Conservation (phyloP, 2,888 invertebrate genomes). For the Synanthedon myopaeformis region DNA sequence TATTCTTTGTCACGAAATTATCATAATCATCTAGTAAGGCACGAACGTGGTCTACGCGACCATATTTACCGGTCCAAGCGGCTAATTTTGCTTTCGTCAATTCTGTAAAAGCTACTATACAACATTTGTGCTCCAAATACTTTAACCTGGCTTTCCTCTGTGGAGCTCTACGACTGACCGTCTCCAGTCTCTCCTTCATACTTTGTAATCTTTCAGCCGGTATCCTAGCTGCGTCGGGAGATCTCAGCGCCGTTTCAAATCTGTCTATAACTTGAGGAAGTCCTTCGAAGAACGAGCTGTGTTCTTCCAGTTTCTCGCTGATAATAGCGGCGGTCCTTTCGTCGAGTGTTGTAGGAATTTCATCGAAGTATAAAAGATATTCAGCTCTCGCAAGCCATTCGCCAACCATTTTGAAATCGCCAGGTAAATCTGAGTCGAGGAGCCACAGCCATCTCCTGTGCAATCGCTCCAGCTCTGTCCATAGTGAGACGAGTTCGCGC, state of each 20-base stretch:
- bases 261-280: conserved; percentile 81
- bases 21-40: conserved; percentile 89
- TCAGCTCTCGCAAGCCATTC: conserved; percentile 93
- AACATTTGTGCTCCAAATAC: conserved; percentile 93
- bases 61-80: conserved; percentile 91
- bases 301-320: conserved; percentile 89
- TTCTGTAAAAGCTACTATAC: conserved; percentile 91
- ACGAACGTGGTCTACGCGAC: conserved; percentile 83
- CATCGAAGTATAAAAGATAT: conserved; percentile 81
- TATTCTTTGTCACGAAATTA: conserved; percentile 92
- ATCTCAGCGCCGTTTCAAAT: conserved; percentile 80
- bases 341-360: conserved; percentile 86
- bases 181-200: conserved; percentile 82
- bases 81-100: conserved; percentile 90
- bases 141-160: conserved; percentile 87
- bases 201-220: conserved; percentile 84
- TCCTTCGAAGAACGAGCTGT: conserved; percentile 89
- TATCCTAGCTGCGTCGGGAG: conserved; percentile 77
- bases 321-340: conserved; percentile 90
- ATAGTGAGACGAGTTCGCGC: conserved; percentile 82
- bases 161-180: conserved; percentile 80
- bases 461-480: conserved; percentile 84
- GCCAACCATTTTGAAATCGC: conserved; percentile 86
- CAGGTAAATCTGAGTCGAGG: conserved; percentile 86
- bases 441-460: conserved; percentile 91